Base-by-base conservation (phyloP, 2,888 invertebrate genomes). In the Vesta saturnalis region DNA sequence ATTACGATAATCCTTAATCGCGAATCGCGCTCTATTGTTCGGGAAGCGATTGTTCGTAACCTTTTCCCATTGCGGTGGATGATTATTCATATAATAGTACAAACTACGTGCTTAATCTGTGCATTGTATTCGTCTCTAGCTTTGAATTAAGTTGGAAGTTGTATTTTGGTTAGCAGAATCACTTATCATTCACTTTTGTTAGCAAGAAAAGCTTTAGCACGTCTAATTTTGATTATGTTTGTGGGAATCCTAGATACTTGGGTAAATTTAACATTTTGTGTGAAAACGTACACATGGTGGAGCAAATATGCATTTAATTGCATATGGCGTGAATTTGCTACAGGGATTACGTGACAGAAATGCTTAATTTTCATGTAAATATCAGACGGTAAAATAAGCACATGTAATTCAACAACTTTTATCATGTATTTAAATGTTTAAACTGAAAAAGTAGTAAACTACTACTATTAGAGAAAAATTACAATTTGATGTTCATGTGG, bases 1-100 rank as follows among this genome's bases (percentile, higher is more conserved):
- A 74, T 73, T 75, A 73, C 67, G 73, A 74, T 75, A 75, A 77
- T 77, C 75, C 72, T 72, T 74, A 76, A 77, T 76, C 75, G 72
- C 73, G 69, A 73, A 73, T 65, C 67, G 71, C 68, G 74, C 72
- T 69, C 76, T 70, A 76, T 77, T 77, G 77, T 77, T 76, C 74
- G 61, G 72, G 70, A 73, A 76, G 71, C 76, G 74, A 77, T 76
- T 75, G 75, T 76, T 77, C 77, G 69, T 74, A 76, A 76, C 73
- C 76, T 73, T 72, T 70, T 65, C 67, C 63, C 67, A 60, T 69
- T 58, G 59, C 69, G 61, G 69, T 69, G 72, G 70, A 72, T 74
- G 76, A 76, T 76, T 73, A 73, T 73, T 72, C 72, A 64, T 63
- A 71, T 74, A 73, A 75, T 71, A 72, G 71, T 70, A 71, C 71